phyloP scores from a whole-genome alignment of 2,888 invertebrate species.

The Caenorhabditis japonica region DNA sequence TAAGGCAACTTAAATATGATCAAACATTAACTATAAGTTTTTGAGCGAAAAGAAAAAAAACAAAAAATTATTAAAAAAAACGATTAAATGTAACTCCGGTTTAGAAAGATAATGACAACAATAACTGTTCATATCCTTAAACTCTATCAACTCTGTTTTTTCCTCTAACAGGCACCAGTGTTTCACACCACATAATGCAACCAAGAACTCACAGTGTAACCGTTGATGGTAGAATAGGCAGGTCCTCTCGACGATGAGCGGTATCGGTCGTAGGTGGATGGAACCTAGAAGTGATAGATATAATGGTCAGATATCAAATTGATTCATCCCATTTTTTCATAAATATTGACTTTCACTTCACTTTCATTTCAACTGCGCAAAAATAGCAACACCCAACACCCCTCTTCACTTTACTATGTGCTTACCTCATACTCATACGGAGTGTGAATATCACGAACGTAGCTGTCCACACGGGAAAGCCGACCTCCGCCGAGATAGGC shows the following conservation, averaged over 20 bases:
- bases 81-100: no score
- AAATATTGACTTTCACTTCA: not conserved
- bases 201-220: constrained; percentile 72
- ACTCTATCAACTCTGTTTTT: no score
- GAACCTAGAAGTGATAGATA: constrained; percentile 61
- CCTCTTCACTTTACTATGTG: no score
- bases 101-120: no score
- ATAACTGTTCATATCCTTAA: no score
- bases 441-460: constrained; percentile 73
- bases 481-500: constrained; percentile 73
- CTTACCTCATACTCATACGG: constrained; percentile 70
- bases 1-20: no score
- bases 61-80: no score
- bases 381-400: not conserved
- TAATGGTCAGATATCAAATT: not conserved
- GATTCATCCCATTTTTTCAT: no score
- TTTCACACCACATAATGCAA: constrained; percentile 39
- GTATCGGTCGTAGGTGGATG: constrained; percentile 73
- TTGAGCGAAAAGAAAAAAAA: no score
- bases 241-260: constrained; percentile 70
- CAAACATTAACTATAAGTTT: no score
- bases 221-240: constrained; percentile 68
- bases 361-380: not conserved
- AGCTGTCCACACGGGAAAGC: constrained; percentile 76
- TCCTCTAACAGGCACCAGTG: constrained; percentile 26